Conservation (phyloP, 2,888 invertebrate species). For the Aelia acuminata region DNA sequence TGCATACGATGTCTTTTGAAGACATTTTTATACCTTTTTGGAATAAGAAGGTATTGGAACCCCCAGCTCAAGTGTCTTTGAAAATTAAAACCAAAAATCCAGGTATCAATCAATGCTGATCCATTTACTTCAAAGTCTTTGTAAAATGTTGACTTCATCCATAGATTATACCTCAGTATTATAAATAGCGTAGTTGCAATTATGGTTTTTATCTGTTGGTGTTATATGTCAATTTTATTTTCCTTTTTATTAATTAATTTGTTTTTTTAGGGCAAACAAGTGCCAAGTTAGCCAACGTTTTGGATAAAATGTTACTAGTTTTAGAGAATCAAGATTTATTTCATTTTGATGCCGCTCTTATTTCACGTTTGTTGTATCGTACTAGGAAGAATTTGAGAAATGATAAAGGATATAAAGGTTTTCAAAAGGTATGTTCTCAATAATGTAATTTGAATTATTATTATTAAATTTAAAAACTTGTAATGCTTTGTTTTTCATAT, state of each 20-base stretch:
- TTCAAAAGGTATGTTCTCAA: conserved; percentile 51
- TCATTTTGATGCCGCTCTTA: conserved; percentile 39
- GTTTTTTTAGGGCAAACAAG: conserved; percentile 32
- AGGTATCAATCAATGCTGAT: not conserved
- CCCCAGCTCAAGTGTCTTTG: not conserved
- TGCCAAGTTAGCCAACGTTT: conserved; percentile 25
- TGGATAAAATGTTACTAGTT: not conserved
- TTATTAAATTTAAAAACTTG: too few relatives aligned
- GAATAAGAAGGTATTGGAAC: conserved; percentile 21
- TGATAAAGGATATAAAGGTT: conserved; percentile 56
- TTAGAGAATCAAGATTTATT: conserved; percentile 14
- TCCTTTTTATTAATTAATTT: not conserved
- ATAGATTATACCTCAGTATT: not conserved
- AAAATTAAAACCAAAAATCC: conserved; percentile 12
- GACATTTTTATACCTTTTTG: conserved; percentile 50
- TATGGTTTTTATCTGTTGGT: too few relatives aligned
- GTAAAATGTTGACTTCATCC: not conserved
- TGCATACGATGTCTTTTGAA: conserved; percentile 4
- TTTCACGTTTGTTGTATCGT: conserved; percentile 47
- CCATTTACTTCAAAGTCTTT: not conserved
- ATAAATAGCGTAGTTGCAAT: not conserved
- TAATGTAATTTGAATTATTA: too few relatives aligned
- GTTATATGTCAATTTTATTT: too few relatives aligned
- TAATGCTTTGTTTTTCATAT: too few relatives aligned
- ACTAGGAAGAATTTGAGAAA: conserved; percentile 20